Percentiles rank a stretch among this genome's conserved stretches.
Conservation (phyloP, 1,140 invertebrate genomes). For the Lepidurus apus region DNA sequence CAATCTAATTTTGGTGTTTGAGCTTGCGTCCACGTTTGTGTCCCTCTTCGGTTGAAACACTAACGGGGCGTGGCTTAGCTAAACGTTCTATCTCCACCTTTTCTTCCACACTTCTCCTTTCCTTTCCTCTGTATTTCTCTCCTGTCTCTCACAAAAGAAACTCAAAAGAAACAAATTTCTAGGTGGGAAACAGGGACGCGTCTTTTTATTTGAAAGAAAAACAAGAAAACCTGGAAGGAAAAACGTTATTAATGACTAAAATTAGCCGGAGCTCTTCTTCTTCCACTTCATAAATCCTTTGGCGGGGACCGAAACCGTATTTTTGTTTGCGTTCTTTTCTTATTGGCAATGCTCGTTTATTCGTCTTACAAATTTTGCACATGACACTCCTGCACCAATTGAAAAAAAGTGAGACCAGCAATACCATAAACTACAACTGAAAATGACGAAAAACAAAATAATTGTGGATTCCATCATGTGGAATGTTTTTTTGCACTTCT, state of each 20-base stretch:
- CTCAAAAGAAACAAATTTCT: not conserved
- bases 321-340: not conserved
- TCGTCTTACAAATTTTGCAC: not conserved
- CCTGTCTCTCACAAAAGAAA: not conserved
- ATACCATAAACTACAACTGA: not conserved
- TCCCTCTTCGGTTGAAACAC: not conserved
- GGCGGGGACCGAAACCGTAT: not conserved
- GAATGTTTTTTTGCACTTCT: slow-evolving; percentile 8
- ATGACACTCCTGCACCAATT: not conserved
- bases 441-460: not conserved
- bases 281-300: not conserved
- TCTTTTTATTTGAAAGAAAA: not conserved
- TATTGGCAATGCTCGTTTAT: not conserved
- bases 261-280: not conserved
- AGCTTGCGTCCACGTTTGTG: slow-evolving; percentile 17
- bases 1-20: slow-evolving; percentile 16
- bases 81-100: slow-evolving; percentile 9
- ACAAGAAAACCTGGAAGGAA: not conserved
- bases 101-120: not conserved
- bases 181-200: not conserved
- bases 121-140: not conserved
- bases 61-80: not conserved
- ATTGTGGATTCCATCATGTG: not conserved
- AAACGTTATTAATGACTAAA: slow-evolving; percentile 20
- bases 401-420: not conserved